Conservation (phyloP, 1,140 invertebrate genomes). For the Heterodera carotae region DNA sequence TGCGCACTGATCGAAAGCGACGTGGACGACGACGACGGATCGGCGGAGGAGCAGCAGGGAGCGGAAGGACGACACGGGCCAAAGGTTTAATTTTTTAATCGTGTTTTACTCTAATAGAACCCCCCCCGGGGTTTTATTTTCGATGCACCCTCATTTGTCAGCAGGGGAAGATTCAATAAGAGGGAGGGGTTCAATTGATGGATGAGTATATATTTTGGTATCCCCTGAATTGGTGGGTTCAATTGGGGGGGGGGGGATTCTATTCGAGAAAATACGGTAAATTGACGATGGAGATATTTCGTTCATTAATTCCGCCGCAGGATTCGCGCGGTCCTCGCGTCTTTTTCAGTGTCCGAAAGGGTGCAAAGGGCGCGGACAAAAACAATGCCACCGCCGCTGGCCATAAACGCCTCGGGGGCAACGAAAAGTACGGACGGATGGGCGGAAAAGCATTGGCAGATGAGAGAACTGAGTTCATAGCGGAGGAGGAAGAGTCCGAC, state of each 20-base stretch:
- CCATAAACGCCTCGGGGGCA: constrained; percentile 4
- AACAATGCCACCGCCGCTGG: background rate
- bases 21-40: constrained; percentile 29
- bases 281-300: too few relatives aligned
- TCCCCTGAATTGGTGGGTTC: too few relatives aligned
- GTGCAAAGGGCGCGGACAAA: background rate
- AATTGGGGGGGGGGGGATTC: background rate
- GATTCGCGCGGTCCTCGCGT: background rate
- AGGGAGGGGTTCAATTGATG: too few relatives aligned
- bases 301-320: too few relatives aligned
- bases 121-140: too few relatives aligned
- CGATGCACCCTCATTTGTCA: too few relatives aligned
- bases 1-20: constrained; percentile 47
- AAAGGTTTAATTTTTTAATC: too few relatives aligned
- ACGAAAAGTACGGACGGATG: background rate
- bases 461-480: background rate
- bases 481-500: constrained; percentile 10
- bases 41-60: constrained; percentile 51
- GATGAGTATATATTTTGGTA: too few relatives aligned
- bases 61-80: background rate
- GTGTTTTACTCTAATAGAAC: too few relatives aligned
- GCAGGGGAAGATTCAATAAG: too few relatives aligned
- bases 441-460: background rate
- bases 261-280: background rate
- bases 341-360: constrained; percentile 14